phyloP scores from a whole-genome alignment of 2,113 vertebrate species.

The Stercorarius parasiticus region DNA sequence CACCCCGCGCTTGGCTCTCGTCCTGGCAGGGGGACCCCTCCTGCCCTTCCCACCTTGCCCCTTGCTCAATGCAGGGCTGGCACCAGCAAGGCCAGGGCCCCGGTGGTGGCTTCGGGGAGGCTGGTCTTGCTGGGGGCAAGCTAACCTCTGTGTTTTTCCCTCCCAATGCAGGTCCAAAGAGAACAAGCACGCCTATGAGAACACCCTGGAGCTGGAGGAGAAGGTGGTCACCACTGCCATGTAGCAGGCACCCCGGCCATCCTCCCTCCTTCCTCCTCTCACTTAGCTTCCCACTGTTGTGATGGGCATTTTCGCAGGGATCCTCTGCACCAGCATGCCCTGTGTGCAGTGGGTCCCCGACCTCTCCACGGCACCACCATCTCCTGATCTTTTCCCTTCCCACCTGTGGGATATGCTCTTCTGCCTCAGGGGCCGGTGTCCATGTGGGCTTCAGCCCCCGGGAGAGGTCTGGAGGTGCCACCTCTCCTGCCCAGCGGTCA shows the following conservation, averaged over 20 bases:
- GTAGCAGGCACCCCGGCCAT: neutral
- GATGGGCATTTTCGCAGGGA: neutral
- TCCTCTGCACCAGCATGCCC: neutral
- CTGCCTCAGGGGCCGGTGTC: neutral
- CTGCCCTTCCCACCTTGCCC: neutral
- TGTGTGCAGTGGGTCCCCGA: fast-evolving
- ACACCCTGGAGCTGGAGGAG: slow-evolving; percentile 41
- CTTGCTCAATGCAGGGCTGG: fast-evolving
- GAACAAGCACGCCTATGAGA: slow-evolving; percentile 57
- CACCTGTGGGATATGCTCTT: fast-evolving
- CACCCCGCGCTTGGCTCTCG: fast-evolving
- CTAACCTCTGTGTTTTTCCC: neutral
- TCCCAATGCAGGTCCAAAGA: slow-evolving; percentile 65
- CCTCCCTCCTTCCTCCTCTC: neutral
- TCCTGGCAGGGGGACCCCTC: neutral
- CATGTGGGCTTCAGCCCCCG: fast-evolving
- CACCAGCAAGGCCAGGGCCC: neutral
- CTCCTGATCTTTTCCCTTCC: neutral
- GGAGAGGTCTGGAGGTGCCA: neutral
- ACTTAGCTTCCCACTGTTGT: fast-evolving
- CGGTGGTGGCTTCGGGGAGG: fast-evolving
- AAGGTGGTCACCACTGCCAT: slow-evolving; percentile 70
- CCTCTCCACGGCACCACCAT: neutral
- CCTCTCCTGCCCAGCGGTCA: neutral
- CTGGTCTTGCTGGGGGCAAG: fast-evolving